A percentile compares a stretch with the other conserved stretches of the same genome.
These are phyloP conservation scores for Syngnathus typhle DNA, from an alignment of 2,113 vertebrate species.

Conservation along the genomic window DNA sequence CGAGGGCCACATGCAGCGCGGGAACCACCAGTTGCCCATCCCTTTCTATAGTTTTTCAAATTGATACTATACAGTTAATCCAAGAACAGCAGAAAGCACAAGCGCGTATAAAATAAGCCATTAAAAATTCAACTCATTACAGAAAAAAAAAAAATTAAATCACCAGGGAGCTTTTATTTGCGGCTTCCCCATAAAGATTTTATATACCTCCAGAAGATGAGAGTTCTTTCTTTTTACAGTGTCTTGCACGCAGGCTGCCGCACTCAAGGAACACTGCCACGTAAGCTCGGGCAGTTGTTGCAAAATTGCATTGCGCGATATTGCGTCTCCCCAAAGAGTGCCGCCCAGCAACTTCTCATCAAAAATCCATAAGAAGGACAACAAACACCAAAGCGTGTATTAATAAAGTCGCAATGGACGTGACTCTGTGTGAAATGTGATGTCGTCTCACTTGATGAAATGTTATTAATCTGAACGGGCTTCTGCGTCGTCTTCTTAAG, in stretches of 20 bases:
- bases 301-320: conserved; percentile 2
- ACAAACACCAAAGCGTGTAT: conserved; percentile 41
- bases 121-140: conserved; percentile 14
- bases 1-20: no score
- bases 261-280: not conserved
- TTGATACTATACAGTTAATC: not conserved
- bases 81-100: not conserved
- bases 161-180: conserved; percentile 26
- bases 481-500: conserved; percentile 56
- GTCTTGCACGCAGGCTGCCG: conserved; percentile 4
- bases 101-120: not conserved
- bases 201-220: conserved; percentile 19
- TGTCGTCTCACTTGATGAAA: conserved; percentile 39
- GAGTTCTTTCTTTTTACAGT: conserved; percentile 25
- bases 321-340: conserved; percentile 27
- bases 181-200: conserved; percentile 32
- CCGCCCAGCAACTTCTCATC: conserved; percentile 37
- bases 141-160: conserved; percentile 19
- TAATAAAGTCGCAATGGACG: conserved; percentile 33
- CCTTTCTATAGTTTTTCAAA: not conserved
- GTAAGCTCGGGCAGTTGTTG: not conserved
- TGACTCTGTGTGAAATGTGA: conserved; percentile 34
- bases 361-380: conserved; percentile 32
- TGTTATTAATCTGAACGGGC: conserved; percentile 31
- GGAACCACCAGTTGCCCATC: not conserved